Evolutionary conservation across 2,888 invertebrate species (phyloP), one percentile per base, ranked within the genome.

Genomic region (Cosmorhoe ocellata): DNA sequence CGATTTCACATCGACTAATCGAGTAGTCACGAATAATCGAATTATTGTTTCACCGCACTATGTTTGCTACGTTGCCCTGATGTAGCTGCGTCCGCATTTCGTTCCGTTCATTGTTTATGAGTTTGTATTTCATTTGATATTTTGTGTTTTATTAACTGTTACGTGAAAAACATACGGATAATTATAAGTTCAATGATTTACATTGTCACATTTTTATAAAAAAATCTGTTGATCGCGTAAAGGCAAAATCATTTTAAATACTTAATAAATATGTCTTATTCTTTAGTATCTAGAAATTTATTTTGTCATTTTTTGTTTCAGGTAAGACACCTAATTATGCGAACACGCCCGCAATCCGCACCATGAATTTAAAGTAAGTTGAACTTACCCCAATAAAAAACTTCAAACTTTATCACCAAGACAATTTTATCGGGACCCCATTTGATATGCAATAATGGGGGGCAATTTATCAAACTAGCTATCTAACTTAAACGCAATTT

Each of bases 401-500:
- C 64, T 63, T 63, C 58, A 60, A 62, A 65, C 66, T 63, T 76
- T 73, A 79, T 79, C 74, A 74, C 67, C 60, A 61, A 63, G 64
- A 72, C 71, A 76, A 76, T 74, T 76, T 84, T 87, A 85, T 85
- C 88, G 76, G 63, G 71, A 69, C 71, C 76, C 62, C 76, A 73
- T 79, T 85, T 83, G 83, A 87, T 87, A 87, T 86, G 87, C 85
- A 88, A 88, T 88, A 88, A 86, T 81, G 83, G 84, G 61, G 60
- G 70, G 78, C 81, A 74, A 90, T 90, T 81, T 86, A 87, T 90
- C 88, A 89, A 86, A 87, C 82, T 83, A 86, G 84, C 82, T 87
- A 86, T 86, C 86, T 86, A 81, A 88, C 75, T 88, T 84, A 85
- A 88, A 89, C 85, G 83, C 86, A 84, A 84, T 89, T 88, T 90